Evolutionary conservation across 2,888 invertebrate species (phyloP).

Genomic region (Subacronicta megacephala): DNA sequence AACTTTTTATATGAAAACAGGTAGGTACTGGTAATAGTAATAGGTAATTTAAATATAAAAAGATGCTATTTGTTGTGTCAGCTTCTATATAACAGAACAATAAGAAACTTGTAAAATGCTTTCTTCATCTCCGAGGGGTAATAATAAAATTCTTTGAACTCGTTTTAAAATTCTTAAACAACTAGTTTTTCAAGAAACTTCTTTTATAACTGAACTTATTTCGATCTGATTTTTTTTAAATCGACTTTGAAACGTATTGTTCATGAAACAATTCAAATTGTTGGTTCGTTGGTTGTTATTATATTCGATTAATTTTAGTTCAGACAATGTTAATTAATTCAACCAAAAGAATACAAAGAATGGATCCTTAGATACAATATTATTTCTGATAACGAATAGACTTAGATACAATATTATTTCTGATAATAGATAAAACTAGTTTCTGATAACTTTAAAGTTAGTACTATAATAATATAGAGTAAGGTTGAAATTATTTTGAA

Average conservation of each 20-base stretch:
- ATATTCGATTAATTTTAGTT: not conserved
- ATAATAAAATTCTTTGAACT: slow-evolving; percentile 6
- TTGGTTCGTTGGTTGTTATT: not conserved
- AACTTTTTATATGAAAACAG: too few species aligned
- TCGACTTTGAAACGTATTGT: not conserved
- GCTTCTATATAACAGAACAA: not conserved
- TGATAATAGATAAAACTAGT: not conserved
- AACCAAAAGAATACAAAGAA: slow-evolving; percentile 11
- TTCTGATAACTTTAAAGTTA: not conserved
- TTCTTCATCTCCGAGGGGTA: not conserved
- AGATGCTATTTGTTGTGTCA: not conserved
- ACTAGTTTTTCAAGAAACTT: slow-evolving; percentile 1
- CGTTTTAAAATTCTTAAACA: slow-evolving; percentile 10
- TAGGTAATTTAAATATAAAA: not conserved
- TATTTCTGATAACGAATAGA: not conserved
- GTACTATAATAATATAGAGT: too few species aligned
- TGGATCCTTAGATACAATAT: not conserved
- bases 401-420: not conserved
- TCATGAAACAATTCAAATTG: slow-evolving; percentile 10
- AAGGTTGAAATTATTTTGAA: too few species aligned
- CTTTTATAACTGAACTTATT: not conserved
- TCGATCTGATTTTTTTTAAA: not conserved
- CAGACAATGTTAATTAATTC: slow-evolving; percentile 10
- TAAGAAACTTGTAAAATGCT: not conserved
- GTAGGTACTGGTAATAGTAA: too few species aligned